These are phyloP conservation scores for Paramisgurnus dabryanus DNA, from an alignment of 2,113 vertebrate genomes.

Conservation along the genomic window DNA sequence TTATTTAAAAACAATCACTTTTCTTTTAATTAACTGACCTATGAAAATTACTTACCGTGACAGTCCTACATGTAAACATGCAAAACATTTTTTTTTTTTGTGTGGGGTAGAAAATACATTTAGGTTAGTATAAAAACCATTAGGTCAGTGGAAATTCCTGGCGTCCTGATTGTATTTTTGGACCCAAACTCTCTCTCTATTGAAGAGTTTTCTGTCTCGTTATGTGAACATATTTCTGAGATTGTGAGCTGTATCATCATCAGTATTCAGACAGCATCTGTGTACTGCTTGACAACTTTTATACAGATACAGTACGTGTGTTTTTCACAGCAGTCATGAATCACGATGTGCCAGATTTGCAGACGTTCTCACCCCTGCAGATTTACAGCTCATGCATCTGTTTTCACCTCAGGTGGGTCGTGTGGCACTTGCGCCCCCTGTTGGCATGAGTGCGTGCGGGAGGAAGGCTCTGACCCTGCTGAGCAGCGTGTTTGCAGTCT, in stretches of 20 bases:
- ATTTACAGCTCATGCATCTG: not conserved
- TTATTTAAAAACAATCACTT: too few relatives aligned
- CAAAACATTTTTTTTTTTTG: too few relatives aligned
- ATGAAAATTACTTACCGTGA: too few relatives aligned
- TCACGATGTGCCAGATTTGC: conserved; percentile 12
- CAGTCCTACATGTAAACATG: too few relatives aligned
- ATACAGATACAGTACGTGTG: too few relatives aligned
- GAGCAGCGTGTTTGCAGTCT: conserved; percentile 92
- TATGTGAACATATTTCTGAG: not conserved
- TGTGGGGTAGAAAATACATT: too few relatives aligned
- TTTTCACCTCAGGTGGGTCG: conserved; percentile 53
- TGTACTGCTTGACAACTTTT: not conserved
- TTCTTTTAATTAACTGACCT: too few relatives aligned
- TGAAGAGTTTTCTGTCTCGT: not conserved
- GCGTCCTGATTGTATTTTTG: not conserved
- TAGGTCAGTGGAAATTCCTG: too few relatives aligned
- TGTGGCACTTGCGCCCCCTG: conserved; percentile 50
- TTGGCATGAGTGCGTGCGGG: conserved; percentile 85
- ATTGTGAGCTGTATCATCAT: not conserved
- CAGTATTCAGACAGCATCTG: not conserved
- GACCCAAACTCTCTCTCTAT: not conserved
- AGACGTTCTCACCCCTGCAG: not conserved
- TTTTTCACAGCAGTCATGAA: not conserved
- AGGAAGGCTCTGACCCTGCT: conserved; percentile 92
- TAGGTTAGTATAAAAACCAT: too few relatives aligned